Percentiles rank a stretch among this genome's conserved stretches.
Conservation (phyloP, 2,113 vertebrate genomes). For the Gorsachius goisagi region DNA sequence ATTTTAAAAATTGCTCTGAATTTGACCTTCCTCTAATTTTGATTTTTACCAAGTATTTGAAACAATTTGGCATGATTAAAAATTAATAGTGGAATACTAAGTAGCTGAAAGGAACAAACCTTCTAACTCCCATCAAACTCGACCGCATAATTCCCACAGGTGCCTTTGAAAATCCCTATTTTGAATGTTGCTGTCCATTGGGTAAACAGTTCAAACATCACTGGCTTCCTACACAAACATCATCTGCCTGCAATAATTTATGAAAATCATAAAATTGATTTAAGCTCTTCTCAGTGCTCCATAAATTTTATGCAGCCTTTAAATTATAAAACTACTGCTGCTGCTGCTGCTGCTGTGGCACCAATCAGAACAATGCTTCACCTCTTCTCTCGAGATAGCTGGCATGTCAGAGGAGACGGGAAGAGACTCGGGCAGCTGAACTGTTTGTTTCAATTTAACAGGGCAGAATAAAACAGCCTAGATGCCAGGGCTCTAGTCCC, state of each 20-base stretch:
- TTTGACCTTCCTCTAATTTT: background rate
- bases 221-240: background rate
- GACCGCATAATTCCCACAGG: background rate
- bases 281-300: conserved; percentile 29
- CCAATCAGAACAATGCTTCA: background rate
- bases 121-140: background rate
- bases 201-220: background rate
- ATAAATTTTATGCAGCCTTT: conserved; percentile 36
- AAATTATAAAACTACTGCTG: conserved; percentile 11
- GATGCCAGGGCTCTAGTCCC: background rate
- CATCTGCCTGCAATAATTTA: conserved; percentile 32
- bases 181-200: background rate
- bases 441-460: conserved; percentile 41
- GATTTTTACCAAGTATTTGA: background rate
- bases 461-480: conserved; percentile 27
- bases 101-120: background rate
- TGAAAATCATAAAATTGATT: conserved; percentile 47
- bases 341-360: background rate
- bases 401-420: conserved; percentile 1
- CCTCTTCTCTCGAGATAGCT: background rate
- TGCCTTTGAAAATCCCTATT: background rate
- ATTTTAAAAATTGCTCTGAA: background rate
- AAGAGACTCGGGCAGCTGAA: background rate
- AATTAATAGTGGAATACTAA: background rate
- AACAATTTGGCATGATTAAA: background rate